phyloP scores from a whole-genome alignment of 1,140 invertebrate species.

The Papilio polyxenes region DNA sequence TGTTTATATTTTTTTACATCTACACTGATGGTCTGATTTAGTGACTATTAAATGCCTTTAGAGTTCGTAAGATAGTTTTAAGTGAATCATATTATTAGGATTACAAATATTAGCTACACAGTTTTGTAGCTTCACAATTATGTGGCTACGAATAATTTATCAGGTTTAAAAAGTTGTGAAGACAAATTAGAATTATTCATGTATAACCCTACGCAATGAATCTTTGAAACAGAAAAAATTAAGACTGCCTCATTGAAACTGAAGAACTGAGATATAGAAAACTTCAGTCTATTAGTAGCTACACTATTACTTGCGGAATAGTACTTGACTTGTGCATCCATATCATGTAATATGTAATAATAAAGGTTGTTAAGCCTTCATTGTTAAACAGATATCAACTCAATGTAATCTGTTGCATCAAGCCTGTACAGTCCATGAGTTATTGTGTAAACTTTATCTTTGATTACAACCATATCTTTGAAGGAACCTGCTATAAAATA shows the following conservation, averaged over 20 bases:
- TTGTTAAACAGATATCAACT: slow-evolving; percentile 11
- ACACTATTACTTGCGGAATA: neutral
- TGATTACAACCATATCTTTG: slow-evolving; percentile 12
- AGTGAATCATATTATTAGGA: neutral
- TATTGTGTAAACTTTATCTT: neutral
- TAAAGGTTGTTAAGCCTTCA: slow-evolving; percentile 15
- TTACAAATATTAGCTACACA: neutral
- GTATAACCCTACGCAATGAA: no score
- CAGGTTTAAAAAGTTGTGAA: neutral
- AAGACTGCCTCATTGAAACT: neutral
- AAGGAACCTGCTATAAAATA: neutral
- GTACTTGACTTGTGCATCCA: neutral
- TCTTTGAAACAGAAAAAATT: no score
- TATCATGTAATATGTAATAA: neutral
- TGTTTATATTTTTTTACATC: neutral
- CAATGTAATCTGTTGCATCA: slow-evolving; percentile 5
- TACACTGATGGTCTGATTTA: neutral
- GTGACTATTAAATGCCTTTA: neutral
- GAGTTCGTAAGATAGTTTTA: neutral
- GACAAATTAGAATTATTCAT: neutral
- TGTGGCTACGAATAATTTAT: neutral
- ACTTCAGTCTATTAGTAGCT: neutral
- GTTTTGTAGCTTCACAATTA: neutral
- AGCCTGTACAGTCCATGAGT: neutral
- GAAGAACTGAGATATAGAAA: neutral